phyloP scores from a whole-genome alignment of 2,797 vertebrate species.

The Spatula clypeata region DNA sequence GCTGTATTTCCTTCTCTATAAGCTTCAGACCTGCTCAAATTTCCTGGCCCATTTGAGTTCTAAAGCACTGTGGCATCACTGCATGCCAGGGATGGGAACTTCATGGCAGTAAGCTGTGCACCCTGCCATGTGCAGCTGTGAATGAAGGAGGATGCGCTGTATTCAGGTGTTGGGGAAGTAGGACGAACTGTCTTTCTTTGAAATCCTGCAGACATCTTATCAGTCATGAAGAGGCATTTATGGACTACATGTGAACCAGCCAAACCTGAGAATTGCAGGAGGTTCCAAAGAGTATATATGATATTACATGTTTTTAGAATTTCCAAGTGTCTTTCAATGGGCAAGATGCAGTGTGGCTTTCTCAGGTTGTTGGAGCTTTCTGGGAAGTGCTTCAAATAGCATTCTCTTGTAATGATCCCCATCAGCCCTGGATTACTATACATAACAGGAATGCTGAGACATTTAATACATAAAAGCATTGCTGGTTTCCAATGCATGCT shows the following conservation, averaged over 20 bases:
- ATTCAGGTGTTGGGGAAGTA: neutral
- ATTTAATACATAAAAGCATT: neutral
- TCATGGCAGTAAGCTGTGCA: neutral
- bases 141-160: neutral
- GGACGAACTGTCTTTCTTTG: neutral
- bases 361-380: neutral
- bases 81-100: neutral
- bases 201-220: neutral
- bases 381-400: neutral
- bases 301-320: neutral
- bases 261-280: neutral
- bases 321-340: neutral
- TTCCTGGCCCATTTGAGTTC: neutral
- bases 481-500: neutral
- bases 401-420: neutral
- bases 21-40: neutral
- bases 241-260: neutral
- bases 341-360: neutral
- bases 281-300: neutral
- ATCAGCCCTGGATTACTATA: neutral
- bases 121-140: rapidly evolving
- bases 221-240: neutral
- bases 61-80: neutral
- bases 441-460: neutral
- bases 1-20: neutral